Conservation (phyloP, 2,113 vertebrate genomes). For the Dryoscopus gambensis region DNA sequence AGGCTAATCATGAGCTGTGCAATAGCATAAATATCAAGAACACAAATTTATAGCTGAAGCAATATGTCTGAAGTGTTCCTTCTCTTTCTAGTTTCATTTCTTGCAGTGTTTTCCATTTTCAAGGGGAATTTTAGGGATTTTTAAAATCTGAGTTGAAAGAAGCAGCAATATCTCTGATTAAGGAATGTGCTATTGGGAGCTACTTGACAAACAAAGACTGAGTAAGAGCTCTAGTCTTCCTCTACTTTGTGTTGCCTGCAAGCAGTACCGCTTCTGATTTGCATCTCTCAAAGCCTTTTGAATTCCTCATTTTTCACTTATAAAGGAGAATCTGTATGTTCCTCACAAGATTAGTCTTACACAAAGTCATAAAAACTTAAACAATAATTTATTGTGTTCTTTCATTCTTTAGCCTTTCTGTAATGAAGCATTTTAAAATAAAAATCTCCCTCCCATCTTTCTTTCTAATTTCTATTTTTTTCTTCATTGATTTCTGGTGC, state of each 20-base stretch:
- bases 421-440: background rate
- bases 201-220: background rate
- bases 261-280: background rate
- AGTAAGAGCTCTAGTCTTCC: background rate
- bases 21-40: background rate
- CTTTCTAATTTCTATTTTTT: background rate
- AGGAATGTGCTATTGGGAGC: background rate
- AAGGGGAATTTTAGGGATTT: background rate
- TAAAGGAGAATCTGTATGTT: background rate
- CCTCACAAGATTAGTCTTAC: background rate
- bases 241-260: background rate
- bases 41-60: background rate
- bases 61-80: background rate
- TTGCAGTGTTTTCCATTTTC: background rate
- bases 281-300: background rate
- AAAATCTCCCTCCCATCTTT: background rate
- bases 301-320: background rate
- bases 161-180: background rate
- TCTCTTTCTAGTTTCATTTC: background rate
- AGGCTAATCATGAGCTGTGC: background rate
- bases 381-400: background rate
- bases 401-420: background rate
- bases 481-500: background rate
- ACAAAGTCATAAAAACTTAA: background rate
- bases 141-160: background rate